Conservation (phyloP, 2,113 vertebrate species). For the Campylorhamphus procurvoides region DNA sequence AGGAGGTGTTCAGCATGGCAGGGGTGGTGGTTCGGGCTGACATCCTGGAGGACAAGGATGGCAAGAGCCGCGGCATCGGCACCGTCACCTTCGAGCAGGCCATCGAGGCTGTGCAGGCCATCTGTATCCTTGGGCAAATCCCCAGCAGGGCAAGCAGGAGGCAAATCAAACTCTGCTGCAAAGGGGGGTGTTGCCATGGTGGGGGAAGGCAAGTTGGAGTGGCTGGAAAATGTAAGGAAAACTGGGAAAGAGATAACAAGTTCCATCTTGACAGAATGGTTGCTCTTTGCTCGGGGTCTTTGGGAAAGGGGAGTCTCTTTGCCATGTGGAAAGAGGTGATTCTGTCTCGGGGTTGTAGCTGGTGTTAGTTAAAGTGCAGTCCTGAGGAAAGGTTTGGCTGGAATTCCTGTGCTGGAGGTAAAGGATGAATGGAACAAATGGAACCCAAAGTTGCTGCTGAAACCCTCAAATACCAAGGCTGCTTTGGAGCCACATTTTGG, state of each 20-base stretch:
- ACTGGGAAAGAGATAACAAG: accelerated
- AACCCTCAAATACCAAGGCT: background rate
- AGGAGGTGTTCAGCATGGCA: constrained; percentile 96
- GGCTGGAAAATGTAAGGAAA: background rate
- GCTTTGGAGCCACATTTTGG: accelerated
- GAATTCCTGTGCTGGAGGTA: background rate
- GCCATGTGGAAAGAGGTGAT: accelerated
- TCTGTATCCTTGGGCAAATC: constrained; percentile 90
- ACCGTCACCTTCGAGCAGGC: constrained; percentile 96
- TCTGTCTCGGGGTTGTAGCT: background rate
- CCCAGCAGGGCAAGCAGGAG: background rate
- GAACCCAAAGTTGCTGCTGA: background rate
- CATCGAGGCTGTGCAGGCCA: constrained; percentile 95
- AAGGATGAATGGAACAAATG: background rate
- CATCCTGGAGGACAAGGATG: constrained; percentile 96
- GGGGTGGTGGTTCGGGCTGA: constrained; percentile 90
- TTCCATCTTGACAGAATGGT: background rate
- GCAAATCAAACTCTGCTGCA: background rate
- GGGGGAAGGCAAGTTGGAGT: accelerated
- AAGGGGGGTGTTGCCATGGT: background rate
- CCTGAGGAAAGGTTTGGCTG: background rate
- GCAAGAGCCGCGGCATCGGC: constrained; percentile 95
- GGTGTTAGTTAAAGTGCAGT: background rate
- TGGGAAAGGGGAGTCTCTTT: background rate
- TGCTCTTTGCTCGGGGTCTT: background rate